Evolutionary conservation across 2,113 vertebrate genomes (phyloP).

Genomic region (Chloebia gouldiae): DNA sequence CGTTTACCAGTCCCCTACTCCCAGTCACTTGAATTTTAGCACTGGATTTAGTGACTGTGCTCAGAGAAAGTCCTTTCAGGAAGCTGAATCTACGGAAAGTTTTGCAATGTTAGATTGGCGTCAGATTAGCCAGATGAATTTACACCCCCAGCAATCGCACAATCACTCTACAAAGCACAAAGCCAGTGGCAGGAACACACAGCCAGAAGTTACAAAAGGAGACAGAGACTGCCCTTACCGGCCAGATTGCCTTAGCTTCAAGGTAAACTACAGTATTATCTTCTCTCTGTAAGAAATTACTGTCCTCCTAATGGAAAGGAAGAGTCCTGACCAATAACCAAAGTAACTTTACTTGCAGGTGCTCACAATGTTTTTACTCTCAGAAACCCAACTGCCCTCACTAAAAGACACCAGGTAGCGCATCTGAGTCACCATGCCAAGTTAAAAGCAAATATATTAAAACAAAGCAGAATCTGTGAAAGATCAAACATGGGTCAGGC

Average conservation of each 20-base stretch:
- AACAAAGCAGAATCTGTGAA: background rate
- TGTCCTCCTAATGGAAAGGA: background rate
- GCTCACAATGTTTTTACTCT: background rate
- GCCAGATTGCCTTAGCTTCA: background rate
- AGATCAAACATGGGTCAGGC: background rate
- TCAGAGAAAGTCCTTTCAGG: background rate
- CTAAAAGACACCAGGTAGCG: background rate
- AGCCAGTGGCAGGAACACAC: background rate
- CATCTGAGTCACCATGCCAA: background rate
- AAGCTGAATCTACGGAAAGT: background rate
- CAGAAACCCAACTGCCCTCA: background rate
- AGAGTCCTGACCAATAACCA: background rate
- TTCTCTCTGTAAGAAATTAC: background rate
- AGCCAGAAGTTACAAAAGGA: background rate
- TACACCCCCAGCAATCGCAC: background rate
- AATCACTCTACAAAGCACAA: background rate
- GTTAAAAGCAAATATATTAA: background rate
- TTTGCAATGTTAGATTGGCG: rapidly evolving
- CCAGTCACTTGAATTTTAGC: background rate
- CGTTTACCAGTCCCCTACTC: background rate
- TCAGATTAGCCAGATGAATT: background rate
- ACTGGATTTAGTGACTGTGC: background rate
- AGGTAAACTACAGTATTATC: background rate
- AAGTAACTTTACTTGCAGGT: background rate
- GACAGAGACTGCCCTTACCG: background rate